A percentile compares a stretch with the other conserved stretches of the same genome.
phyloP scores from a whole-genome alignment of 2,888 invertebrate genomes.

The Tinea semifulvella region DNA sequence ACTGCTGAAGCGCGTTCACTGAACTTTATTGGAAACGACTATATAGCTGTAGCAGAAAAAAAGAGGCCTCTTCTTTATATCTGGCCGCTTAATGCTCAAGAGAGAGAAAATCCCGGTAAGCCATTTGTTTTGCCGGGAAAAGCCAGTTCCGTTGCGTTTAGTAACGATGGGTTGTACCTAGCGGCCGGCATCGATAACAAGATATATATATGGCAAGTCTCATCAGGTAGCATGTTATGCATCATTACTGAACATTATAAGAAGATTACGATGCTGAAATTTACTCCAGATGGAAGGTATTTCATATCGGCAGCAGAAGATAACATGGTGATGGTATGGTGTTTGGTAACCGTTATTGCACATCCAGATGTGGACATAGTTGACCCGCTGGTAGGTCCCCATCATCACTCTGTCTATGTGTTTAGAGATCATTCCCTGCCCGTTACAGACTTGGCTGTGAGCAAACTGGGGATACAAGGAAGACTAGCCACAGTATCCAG shows the following conservation, averaged over 20 bases:
- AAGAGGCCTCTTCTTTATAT: constrained; percentile 83
- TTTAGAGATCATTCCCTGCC: constrained; percentile 84
- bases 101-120: constrained; percentile 71
- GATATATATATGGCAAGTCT: constrained; percentile 84
- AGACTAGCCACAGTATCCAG: constrained; percentile 80
- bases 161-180: constrained; percentile 75
- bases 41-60: constrained; percentile 77
- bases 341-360: constrained; percentile 66
- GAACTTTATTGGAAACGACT: constrained; percentile 74
- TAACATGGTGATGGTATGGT: constrained; percentile 86
- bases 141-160: constrained; percentile 74
- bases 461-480: constrained; percentile 73
- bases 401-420: constrained; percentile 71
- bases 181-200: constrained; percentile 83
- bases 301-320: constrained; percentile 85
- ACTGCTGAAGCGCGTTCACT: constrained; percentile 71
- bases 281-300: constrained; percentile 79
- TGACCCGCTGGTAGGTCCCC: constrained; percentile 59
- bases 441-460: constrained; percentile 80
- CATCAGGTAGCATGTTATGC: constrained; percentile 77
- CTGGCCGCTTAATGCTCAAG: constrained; percentile 85
- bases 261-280: constrained; percentile 76
- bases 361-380: constrained; percentile 57
- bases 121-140: constrained; percentile 82
- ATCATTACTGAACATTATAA: constrained; percentile 84